A percentile compares a stretch with the other conserved stretches of the same genome.
Evolutionary conservation across 2,797 vertebrate genomes (phyloP).

Genomic region (Crocodylus rhombifer): DNA sequence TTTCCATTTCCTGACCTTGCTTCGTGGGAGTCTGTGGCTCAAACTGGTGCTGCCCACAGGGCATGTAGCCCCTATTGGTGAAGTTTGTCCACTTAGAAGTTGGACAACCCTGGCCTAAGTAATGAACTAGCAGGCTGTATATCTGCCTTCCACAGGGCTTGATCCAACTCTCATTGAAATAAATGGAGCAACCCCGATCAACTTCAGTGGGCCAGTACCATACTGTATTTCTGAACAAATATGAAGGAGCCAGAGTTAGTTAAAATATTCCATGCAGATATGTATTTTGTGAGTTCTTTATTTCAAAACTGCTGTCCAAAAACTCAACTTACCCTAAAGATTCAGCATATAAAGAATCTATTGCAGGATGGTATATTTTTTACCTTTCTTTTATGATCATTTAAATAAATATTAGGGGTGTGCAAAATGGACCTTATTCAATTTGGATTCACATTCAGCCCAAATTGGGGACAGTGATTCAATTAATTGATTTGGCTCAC

Average conservation of each 20-base stretch:
- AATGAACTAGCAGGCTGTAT: neutral
- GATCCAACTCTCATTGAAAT: neutral
- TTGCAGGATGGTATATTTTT: neutral
- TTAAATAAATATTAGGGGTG: neutral
- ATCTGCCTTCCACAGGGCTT: neutral
- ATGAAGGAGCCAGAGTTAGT: neutral
- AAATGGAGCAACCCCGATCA: neutral
- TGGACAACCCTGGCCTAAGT: neutral
- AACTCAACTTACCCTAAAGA: neutral
- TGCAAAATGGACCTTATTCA: too few relatives aligned
- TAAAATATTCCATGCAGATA: neutral
- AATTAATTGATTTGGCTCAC: too few relatives aligned
- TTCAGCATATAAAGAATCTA: neutral
- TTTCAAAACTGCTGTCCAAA: neutral
- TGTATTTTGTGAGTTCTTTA: neutral
- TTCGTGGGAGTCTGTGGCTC: too few relatives aligned
- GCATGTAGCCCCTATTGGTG: too few relatives aligned
- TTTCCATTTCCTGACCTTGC: too few relatives aligned
- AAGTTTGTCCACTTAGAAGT: too few relatives aligned
- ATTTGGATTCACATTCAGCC: too few relatives aligned
- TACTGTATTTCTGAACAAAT: neutral
- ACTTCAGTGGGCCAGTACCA: neutral
- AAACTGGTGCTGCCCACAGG: too few relatives aligned
- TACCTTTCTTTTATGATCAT: neutral
- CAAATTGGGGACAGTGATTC: too few relatives aligned